A percentile compares a stretch with the other conserved stretches of the same genome.
Evolutionary conservation across 2,113 vertebrate species (phyloP).

Genomic region (Gallinago jamesoni): DNA sequence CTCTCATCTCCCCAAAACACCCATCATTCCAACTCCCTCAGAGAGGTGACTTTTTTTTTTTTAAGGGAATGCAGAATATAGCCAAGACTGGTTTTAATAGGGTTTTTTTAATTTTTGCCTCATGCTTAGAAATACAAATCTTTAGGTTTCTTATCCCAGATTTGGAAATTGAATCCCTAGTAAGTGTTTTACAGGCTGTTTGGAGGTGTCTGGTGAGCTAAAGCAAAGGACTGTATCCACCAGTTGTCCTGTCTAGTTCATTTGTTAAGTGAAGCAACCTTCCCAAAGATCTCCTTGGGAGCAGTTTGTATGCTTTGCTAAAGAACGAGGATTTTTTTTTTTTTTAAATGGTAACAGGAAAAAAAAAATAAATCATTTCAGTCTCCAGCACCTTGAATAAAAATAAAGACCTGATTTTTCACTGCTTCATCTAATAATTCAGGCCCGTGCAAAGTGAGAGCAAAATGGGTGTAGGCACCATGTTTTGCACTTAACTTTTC

Average conservation of each 20-base stretch:
- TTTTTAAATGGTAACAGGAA: background rate
- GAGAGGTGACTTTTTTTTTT: background rate
- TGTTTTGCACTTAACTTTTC: background rate
- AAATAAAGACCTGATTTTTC: background rate
- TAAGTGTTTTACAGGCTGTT: background rate
- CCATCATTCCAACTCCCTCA: background rate
- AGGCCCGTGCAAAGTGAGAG: background rate
- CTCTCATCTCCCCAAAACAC: background rate
- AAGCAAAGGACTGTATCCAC: background rate
- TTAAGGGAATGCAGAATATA: background rate
- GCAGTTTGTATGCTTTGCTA: background rate
- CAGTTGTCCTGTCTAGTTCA: background rate
- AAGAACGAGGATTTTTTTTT: background rate
- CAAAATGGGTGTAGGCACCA: background rate
- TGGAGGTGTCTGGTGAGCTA: background rate
- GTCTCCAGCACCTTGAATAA: background rate
- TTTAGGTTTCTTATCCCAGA: background rate
- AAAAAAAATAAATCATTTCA: background rate
- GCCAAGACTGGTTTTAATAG: background rate
- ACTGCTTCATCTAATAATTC: background rate
- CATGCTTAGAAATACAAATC: background rate
- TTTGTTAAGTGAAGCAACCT: background rate
- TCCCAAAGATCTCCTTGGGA: background rate
- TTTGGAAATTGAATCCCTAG: background rate
- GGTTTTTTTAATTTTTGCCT: background rate